Evolutionary conservation across 2,888 invertebrate genomes (phyloP), one percentile per base, ranked within the genome.

Genomic region (Neelides folsomi): DNA sequence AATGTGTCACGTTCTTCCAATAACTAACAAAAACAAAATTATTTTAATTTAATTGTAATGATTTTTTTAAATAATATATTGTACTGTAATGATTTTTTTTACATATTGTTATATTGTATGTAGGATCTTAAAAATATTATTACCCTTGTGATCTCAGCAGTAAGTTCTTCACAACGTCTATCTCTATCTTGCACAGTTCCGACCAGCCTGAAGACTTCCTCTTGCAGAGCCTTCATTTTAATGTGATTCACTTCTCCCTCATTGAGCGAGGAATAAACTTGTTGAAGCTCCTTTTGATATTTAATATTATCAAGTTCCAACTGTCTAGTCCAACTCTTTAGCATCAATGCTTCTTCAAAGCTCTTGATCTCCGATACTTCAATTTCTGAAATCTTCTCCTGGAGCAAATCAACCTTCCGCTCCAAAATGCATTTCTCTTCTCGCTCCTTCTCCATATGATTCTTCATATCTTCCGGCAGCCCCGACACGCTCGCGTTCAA

Each of bases 121-220:
- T n/a, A n/a, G n/a, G 7, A 27, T 27, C 3, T 5, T 27, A 27
- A 27, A 27, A 27, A 27, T 27, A 27, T 3, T 27, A 27, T 27
- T 61, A 71, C 72, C 67, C 75, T 82, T 59, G 84, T 84, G 48
- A 90, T 72, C 68, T 90, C 89, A 66, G 84, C 76, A 0, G 87
- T 87, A 54, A 90, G 74, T 69, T 89, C 88, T 66, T 89, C 88
- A 68, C 86, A 86, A 1, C 86, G 77, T 53, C 88, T 83, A 63
- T 89, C 88, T 58, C 87, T 76, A 66, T 87, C 86, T 68, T 90
- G 88, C 48, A 89, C 72, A 81, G 58, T 51, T 36, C 60, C 48
- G 3, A 59, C 57, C 9, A 59, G 37, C 10, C 59, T 43, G n/a
- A 53, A 45, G 4, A 59, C 56, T 52, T 59, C 57, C n/a, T 55